Base-by-base conservation (phyloP, 2,888 invertebrate species). In the Agrotis puta region DNA sequence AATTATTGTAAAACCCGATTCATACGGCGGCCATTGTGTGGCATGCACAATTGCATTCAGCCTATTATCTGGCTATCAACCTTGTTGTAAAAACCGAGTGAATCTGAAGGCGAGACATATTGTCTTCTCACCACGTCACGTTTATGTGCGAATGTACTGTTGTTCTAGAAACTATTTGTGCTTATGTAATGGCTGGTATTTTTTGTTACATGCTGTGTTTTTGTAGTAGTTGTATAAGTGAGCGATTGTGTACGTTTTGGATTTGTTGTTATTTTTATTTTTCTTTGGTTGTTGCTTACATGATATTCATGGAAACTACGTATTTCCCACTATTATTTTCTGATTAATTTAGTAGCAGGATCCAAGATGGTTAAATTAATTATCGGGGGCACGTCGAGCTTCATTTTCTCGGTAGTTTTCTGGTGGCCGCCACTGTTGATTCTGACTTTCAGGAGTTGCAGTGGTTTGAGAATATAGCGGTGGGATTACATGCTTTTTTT, bases 21-120 rank as follows among this genome's bases (percentile, higher is more conserved):
- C 62, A 58, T 63, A 58, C 68, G 16, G 43, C 58, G 57, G 22
- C 66, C 48, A 81, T 81, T 85, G 76, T 79, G 54, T 27, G 22
- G 57, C 70, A 74, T 79, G 73, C 75, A 82, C 79, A 70, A 74
- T 84, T 79, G 79, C 77, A 85, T 66, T 76, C 59, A 56, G 39
- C 16, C 54, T 24, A 64, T 71, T 85, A 84, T 84, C 85, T 69
- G 20, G 20, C 5, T 74, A 73, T 72, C 74, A 77, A 67, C 85
- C 84, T 83, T 83, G 84, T 16, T 13, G 51, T 61, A 69, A 73
- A 72, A 71, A 65, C 66, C 39, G 13, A 27, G 22, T 62, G 24
- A 27, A 7, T 47, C 45, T 63, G 70, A 66, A 65, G 48, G 53
- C 61, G 22, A 81, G 33, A 33, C 54, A 67, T 79, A 80, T 79